These are phyloP conservation scores for Drosophila stalkeri DNA, from an alignment of 2,888 invertebrate genomes.

Conservation along the genomic window DNA sequence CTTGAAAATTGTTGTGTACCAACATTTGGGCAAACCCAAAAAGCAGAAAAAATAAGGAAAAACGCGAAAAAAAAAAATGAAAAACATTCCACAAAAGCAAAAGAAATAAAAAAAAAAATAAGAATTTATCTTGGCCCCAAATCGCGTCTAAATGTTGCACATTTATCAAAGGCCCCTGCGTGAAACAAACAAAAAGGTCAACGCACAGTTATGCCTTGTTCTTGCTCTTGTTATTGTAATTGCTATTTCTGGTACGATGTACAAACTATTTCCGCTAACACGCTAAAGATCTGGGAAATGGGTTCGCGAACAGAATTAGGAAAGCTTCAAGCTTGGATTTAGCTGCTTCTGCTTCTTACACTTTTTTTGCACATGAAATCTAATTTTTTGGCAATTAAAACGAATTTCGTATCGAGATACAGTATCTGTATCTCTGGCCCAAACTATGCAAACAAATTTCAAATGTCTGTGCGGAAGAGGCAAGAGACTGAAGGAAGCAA, in stretches of 20 bases:
- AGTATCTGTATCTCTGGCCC: constrained; percentile 31
- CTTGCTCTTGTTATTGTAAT: constrained; percentile 61
- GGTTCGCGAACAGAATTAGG: constrained; percentile 53
- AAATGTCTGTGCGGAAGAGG: constrained; percentile 17
- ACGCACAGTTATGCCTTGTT: constrained; percentile 77
- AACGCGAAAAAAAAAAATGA: constrained; percentile 1
- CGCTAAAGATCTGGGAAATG: constrained; percentile 61
- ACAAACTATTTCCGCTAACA: constrained; percentile 73
- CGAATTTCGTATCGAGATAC: constrained; percentile 47
- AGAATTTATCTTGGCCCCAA: constrained; percentile 75
- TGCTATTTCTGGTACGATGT: constrained; percentile 52
- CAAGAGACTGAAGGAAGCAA: constrained; percentile 5
- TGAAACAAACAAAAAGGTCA: constrained; percentile 64
- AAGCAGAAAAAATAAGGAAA: neutral
- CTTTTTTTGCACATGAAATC: constrained; percentile 53
- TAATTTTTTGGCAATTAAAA: constrained; percentile 65
- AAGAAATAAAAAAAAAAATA: constrained; percentile 5
- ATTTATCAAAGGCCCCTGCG: constrained; percentile 73
- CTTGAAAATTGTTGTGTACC: constrained; percentile 61
- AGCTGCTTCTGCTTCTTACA: neutral
- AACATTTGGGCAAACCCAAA: constrained; percentile 60
- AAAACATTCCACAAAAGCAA: constrained; percentile 13
- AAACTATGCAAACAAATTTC: constrained; percentile 12
- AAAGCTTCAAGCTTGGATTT: constrained; percentile 37
- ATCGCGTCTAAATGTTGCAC: constrained; percentile 79